Base-by-base conservation (phyloP, 2,797 vertebrate genomes). In the Lutjanus argentimaculatus region DNA sequence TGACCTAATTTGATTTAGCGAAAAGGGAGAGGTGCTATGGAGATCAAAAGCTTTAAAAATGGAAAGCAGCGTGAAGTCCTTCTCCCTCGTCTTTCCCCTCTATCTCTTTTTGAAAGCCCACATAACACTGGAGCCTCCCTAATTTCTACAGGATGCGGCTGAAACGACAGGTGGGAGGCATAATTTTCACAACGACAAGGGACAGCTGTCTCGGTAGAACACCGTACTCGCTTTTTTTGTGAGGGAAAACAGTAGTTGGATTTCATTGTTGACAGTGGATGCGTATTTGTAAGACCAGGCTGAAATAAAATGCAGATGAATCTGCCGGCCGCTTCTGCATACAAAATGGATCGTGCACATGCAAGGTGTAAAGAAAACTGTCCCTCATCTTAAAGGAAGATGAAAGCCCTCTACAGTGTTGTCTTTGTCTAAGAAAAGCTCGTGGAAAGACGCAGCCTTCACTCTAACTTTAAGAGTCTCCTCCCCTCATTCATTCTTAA, bases 401-500 rank as follows among this genome's bases (percentile, higher is more conserved):
- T 74, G 7, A 77, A 86, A 72, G n/a, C 40, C 17, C 40, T 45
- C 19, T 4, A 1, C 43, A 1, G 11, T 51, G 30, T 69, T 78
- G 62, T 61, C 55, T 80, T 75, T 78, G 53, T 61, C 66, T 49
- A 15, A 53, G 72, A 58, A 73, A 89, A 85, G 61, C 80, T 82
- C 0, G 43, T 61, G 61, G 52, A 70, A 77, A 91, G 79, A 74
- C 40, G 11, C 59, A 56, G 64, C 72, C 83, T 72, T 74, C 65
- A 80, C 84, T 87, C 70, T 61, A 66, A 69, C 77, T 84, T 77
- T 85, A 79, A 82, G 48, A 69, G 71, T 73, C 70, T 55, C 78
- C 74, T 78, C 69, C 74, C 69, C 83, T 94, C 94, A 93, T 95
- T 86, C 90, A 92, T 94, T 90, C 91, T 95, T 95, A 88, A 95